phyloP scores from a whole-genome alignment of 2,113 vertebrate species.

The Microtus oregoni region DNA sequence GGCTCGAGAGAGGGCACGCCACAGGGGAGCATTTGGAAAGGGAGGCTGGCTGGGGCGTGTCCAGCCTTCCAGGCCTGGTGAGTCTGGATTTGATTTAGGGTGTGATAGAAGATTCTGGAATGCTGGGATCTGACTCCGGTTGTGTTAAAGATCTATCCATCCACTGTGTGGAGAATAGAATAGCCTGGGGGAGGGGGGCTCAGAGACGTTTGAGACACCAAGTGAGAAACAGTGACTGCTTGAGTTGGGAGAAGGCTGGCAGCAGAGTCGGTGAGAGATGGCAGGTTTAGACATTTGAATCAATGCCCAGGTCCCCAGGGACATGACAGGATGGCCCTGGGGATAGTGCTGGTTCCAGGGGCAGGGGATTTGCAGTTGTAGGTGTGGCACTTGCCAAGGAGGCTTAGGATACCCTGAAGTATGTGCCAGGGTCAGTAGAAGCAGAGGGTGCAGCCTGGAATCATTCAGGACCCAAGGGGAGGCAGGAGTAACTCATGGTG shows the following conservation, averaged over 20 bases:
- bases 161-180: neutral
- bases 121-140: conserved; percentile 14
- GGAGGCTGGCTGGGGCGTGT: neutral
- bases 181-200: neutral
- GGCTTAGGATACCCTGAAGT: neutral
- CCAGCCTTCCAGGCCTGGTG: conserved; percentile 1
- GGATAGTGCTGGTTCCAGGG: neutral
- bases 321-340: neutral
- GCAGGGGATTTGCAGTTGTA: too few species aligned
- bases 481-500: neutral
- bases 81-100: conserved; percentile 59
- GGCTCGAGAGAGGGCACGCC: conserved; percentile 33
- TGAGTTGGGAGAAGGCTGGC: neutral
- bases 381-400: neutral
- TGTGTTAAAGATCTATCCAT: neutral
- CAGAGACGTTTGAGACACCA: neutral
- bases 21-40: neutral
- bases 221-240: neutral
- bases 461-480: too few species aligned
- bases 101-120: conserved; percentile 44
- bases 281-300: neutral
- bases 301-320: neutral
- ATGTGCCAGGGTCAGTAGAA: neutral
- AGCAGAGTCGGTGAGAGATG: neutral
- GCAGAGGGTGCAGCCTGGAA: neutral